Conservation (phyloP, 2,797 vertebrate species). For the Poecilia velifera region DNA sequence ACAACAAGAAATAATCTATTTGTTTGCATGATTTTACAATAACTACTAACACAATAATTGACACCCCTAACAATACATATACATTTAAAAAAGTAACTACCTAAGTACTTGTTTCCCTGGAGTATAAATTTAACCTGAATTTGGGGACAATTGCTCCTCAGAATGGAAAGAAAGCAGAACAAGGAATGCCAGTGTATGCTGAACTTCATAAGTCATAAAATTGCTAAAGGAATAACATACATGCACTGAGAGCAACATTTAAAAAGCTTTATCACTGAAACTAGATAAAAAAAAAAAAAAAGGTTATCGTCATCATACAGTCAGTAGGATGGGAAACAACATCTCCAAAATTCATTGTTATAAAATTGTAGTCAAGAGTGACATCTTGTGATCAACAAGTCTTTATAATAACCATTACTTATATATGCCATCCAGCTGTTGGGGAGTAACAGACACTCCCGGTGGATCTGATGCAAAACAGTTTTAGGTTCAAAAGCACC, state of each 20-base stretch:
- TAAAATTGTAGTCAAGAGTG: too few relatives aligned
- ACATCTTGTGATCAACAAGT: too few relatives aligned
- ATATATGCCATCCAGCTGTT: too few relatives aligned
- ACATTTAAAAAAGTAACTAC: not conserved
- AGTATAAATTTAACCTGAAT: not conserved
- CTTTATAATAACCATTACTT: too few relatives aligned
- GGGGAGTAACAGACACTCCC: too few relatives aligned
- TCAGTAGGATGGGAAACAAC: not conserved
- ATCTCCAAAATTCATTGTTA: too few relatives aligned
- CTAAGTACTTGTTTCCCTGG: not conserved
- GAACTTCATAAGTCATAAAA: not conserved
- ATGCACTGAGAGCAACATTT: too few relatives aligned
- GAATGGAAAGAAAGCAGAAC: not conserved
- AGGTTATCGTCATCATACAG: not conserved
- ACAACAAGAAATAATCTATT: not conserved
- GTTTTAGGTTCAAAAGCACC: too few relatives aligned
- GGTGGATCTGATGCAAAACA: too few relatives aligned
- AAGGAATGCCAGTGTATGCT: not conserved
- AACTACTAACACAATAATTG: not conserved
- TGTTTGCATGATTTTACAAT: not conserved
- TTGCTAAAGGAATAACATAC: not conserved
- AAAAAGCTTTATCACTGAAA: too few relatives aligned
- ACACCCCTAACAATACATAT: not conserved
- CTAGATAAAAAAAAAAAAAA: too few relatives aligned
- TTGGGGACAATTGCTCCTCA: not conserved